phyloP scores from a whole-genome alignment of 2,113 vertebrate genomes.

The Rhinopomastus cyanomelas region DNA sequence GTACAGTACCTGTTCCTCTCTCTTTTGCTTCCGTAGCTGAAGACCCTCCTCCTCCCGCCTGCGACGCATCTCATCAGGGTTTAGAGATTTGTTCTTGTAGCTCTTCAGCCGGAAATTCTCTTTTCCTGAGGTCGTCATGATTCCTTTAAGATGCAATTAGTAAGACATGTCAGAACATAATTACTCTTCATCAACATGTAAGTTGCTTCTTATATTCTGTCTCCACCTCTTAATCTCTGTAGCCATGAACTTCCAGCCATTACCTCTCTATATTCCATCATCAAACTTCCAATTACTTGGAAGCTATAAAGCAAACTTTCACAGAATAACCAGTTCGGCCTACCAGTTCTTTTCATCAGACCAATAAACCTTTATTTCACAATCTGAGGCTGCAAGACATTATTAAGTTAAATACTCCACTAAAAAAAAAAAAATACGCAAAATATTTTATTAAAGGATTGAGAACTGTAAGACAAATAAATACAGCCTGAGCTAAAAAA shows the following conservation, averaged over 20 bases:
- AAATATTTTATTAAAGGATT: background rate
- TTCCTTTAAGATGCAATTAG: constrained; percentile 66
- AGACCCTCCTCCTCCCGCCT: constrained; percentile 96
- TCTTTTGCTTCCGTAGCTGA: constrained; percentile 95
- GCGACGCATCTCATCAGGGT: constrained; percentile 96
- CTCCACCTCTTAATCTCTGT: background rate
- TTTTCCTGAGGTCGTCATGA: constrained; percentile 93
- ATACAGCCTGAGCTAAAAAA: background rate
- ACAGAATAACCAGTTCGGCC: background rate
- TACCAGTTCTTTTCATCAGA: background rate
- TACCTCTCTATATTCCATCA: rapidly evolving
- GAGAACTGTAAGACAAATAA: background rate
- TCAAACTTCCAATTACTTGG: background rate
- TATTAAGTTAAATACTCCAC: no score
- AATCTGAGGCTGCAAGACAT: background rate
- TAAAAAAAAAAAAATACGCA: no score
- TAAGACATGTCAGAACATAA: background rate
- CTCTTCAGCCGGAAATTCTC: constrained; percentile 96
- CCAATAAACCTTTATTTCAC: background rate
- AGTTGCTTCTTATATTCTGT: background rate
- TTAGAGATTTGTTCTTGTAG: constrained; percentile 99
- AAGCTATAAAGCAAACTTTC: background rate
- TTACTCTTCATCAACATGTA: background rate
- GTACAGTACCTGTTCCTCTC: constrained; percentile 89
- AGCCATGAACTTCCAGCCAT: background rate